Base-by-base conservation (phyloP, 2,113 vertebrate species). In the Carassius gibelio region DNA sequence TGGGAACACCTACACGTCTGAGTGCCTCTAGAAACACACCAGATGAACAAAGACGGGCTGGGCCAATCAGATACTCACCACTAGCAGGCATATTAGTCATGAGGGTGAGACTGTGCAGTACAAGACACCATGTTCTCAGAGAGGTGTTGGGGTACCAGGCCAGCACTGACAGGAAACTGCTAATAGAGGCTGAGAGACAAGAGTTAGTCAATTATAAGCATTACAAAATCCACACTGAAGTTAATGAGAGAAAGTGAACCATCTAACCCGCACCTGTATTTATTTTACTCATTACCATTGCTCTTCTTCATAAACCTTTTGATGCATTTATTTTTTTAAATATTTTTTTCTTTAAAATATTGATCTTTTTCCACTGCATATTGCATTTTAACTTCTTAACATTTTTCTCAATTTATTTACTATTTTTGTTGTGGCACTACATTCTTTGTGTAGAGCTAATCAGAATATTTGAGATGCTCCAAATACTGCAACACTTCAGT, bases 111-210 rank as follows among this genome's bases (percentile, higher is more conserved):
- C 97, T 99, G 92, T 99, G 98, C 91, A 99, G 96, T 88, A 99
- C 98, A 94, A 99, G 95, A 91, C 98, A 99, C 98, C 98, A 99
- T 0, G 97, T 99, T 90, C 97, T 95, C 23, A 99, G 94, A 79
- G 97, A 96, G 55, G 97, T 97, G 90, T 98, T 99, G 81, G 98
- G 98, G 93, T 99, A 97, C 98, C 98, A 99, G 0, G 98, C 96
- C 93, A 99, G 92, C 88, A 99, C 97, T 0, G 97, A 96, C 75
- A 99, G 95, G 94, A 99, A 99, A 88, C 97, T 99, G 90, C 95
- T 96, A 92, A 99, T 96, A 83, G 98, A 99, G 42, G 96, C 98
- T 99, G 92, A 57, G 88, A 68, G 30, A 26, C 11, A 74, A 45
- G 30, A 21, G 4, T 6, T 0, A 30, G 52, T 78, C 21, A 78